These are phyloP conservation scores for Ferrisia virgata DNA, from an alignment of 2,888 invertebrate species.

Conservation along the genomic window DNA sequence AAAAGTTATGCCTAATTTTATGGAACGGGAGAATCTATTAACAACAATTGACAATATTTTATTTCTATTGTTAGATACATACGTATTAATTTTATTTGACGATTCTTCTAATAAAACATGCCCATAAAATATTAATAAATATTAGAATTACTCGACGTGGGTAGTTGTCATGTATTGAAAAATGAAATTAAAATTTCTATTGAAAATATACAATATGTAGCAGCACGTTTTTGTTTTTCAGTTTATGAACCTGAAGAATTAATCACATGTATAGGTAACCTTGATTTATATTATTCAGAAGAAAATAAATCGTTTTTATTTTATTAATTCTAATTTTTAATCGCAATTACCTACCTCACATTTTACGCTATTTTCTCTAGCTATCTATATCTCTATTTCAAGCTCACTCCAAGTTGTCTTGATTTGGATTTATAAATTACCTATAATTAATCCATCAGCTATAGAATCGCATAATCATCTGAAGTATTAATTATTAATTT, in stretches of 20 bases:
- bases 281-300: too few species aligned
- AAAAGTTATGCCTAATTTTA: background rate
- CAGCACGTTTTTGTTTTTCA: background rate
- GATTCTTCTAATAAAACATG: background rate
- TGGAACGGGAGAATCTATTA: background rate
- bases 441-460: too few species aligned
- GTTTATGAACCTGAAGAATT: background rate
- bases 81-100: slow-evolving; percentile 1
- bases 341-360: too few species aligned
- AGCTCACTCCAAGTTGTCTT: too few species aligned
- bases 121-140: background rate
- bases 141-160: background rate
- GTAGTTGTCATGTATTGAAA: background rate
- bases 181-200: background rate
- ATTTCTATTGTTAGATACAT: background rate
- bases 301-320: background rate
- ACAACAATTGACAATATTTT: slow-evolving; percentile 27
- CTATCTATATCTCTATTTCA: too few species aligned
- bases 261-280: background rate
- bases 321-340: too few species aligned
- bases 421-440: too few species aligned
- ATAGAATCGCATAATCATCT: too few species aligned
- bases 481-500: too few species aligned
- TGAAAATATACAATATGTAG: background rate
- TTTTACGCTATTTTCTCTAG: too few species aligned